Percentiles rank a stretch among this genome's conserved stretches.
phyloP scores from a whole-genome alignment of 2,797 vertebrate genomes.

The Psittacula derbiana region DNA sequence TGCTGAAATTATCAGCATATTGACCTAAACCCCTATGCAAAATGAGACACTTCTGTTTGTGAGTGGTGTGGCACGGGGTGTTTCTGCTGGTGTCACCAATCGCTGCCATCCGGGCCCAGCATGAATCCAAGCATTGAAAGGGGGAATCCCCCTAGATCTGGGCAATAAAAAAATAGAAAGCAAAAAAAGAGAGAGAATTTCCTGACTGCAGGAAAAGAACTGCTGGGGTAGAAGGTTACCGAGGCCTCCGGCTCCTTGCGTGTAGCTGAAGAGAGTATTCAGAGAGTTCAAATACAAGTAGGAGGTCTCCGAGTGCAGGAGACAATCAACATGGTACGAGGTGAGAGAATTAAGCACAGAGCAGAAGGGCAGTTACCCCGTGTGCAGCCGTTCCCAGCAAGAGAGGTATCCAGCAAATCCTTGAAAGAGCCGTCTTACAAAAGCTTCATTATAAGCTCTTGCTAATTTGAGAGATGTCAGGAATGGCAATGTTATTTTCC shows the following conservation, averaged over 20 bases:
- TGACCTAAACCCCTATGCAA: neutral
- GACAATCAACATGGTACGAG: fast-evolving
- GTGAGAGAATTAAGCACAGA: neutral
- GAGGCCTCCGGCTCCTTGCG: neutral
- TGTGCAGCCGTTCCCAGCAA: neutral
- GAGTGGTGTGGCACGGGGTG: neutral
- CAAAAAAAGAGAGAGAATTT: neutral
- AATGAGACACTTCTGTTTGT: neutral
- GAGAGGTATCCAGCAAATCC: neutral
- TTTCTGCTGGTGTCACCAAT: neutral
- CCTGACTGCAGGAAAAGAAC: slow-evolving; percentile 4
- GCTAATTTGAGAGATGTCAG: neutral
- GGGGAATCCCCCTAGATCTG: neutral
- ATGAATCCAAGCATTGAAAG: neutral
- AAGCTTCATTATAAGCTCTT: neutral
- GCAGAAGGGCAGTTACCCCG: neutral
- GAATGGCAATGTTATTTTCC: neutral
- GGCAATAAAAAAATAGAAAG: neutral
- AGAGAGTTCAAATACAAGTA: slow-evolving; percentile 34
- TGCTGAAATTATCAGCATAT: neutral
- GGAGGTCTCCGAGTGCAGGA: neutral
- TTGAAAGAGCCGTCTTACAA: neutral
- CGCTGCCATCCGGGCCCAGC: neutral
- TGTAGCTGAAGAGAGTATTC: slow-evolving; percentile 34
- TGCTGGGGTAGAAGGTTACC: neutral